Evolutionary conservation across 2,888 invertebrate species (phyloP).

Genomic region (Cataglyphis altisquamis): DNA sequence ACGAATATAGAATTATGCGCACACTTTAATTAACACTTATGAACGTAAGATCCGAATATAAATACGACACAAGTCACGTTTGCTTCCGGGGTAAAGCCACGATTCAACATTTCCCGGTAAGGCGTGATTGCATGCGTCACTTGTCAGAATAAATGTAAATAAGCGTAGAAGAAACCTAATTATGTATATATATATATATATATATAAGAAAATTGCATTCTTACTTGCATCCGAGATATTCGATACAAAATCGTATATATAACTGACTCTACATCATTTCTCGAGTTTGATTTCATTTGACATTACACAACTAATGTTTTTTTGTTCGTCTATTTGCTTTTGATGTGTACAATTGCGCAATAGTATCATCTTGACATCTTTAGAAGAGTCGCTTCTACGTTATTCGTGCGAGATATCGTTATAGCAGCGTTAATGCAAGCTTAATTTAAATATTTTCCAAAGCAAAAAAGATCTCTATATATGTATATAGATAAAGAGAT

Average conservation of each 20-base stretch:
- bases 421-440: background rate
- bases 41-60: slow-evolving; percentile 28
- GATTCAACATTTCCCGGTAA: slow-evolving; percentile 38
- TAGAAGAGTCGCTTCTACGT: slow-evolving; percentile 29
- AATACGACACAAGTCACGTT: slow-evolving; percentile 28
- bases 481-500: background rate
- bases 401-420: slow-evolving; percentile 23
- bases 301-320: slow-evolving; percentile 17
- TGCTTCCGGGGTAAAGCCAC: slow-evolving; percentile 32
- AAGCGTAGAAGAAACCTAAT: slow-evolving; percentile 4
- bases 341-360: slow-evolving; percentile 40
- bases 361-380: slow-evolving; percentile 57
- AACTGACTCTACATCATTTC: too few relatives aligned
- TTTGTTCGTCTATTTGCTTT: slow-evolving; percentile 15
- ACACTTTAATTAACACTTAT: background rate
- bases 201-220: background rate
- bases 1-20: background rate
- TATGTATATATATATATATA: background rate
- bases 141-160: slow-evolving; percentile 3
- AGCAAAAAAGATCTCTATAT: background rate
- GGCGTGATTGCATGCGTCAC: slow-evolving; percentile 17
- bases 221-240: background rate
- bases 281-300: slow-evolving; percentile 23
- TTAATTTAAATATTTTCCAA: background rate
- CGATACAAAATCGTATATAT: background rate